Percentiles rank a stretch among this genome's conserved stretches.
phyloP scores from a whole-genome alignment of 2,888 invertebrate species.

The Pasiphila rectangulata region DNA sequence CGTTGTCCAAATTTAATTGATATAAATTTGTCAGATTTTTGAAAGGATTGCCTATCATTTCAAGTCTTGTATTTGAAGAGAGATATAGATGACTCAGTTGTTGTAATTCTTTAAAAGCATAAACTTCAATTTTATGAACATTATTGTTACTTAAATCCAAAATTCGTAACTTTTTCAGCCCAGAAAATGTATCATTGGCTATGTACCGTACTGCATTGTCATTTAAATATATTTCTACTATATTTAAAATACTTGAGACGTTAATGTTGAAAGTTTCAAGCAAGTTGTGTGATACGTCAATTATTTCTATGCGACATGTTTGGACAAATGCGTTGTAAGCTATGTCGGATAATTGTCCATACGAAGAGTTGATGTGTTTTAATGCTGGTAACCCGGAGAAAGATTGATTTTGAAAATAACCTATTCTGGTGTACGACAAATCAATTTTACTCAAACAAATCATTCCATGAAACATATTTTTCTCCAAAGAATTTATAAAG shows the following conservation, averaged over 20 bases:
- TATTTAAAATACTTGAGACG: constrained; percentile 20
- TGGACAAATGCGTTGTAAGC: constrained; percentile 26
- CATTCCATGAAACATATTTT: constrained; percentile 19
- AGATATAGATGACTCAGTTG: constrained; percentile 26
- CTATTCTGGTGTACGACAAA: constrained; percentile 18
- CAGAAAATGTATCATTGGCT: constrained; percentile 23
- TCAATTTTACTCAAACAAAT: constrained; percentile 19
- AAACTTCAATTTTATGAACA: constrained; percentile 22
- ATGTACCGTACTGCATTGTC: constrained; percentile 28
- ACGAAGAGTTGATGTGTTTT: constrained; percentile 25
- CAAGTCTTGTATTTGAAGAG: constrained; percentile 26
- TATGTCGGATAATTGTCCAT: constrained; percentile 26
- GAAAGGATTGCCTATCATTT: constrained; percentile 26
- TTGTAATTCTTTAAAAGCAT: constrained; percentile 17
- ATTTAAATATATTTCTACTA: constrained; percentile 30
- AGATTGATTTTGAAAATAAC: constrained; percentile 23
- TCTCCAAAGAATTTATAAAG: constrained; percentile 22
- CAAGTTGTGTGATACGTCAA: constrained; percentile 32
- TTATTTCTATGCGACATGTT: constrained; percentile 23
- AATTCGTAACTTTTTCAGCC: constrained; percentile 21
- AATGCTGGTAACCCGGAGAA: constrained; percentile 23
- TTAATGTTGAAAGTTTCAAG: constrained; percentile 29
- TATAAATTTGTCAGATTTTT: constrained; percentile 24
- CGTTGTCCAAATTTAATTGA: constrained; percentile 23
- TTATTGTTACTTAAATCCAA: constrained; percentile 30